Evolutionary conservation across 2,888 invertebrate genomes (phyloP), one percentile per base, ranked within the genome.

Genomic region (Apotomis betuletana): DNA sequence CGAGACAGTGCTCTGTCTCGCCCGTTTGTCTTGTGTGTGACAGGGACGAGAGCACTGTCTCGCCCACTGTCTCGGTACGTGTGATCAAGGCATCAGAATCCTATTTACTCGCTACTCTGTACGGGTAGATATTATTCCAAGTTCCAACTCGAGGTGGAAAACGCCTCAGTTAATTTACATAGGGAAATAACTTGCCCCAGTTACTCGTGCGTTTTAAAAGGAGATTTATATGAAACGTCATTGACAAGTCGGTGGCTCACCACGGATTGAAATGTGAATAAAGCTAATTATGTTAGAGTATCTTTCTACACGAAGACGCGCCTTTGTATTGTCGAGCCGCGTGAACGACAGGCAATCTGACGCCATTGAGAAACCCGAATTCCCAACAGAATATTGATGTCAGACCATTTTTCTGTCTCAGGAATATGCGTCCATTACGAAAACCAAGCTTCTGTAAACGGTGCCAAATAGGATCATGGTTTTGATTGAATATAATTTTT

Each of bases 321-420:
- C 51, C 51, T 51, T 67, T 59, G 49, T 38, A 15, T 44, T n/a
- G n/a, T 41, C 36, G 8, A 13, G 0, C n/a, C 5, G 38, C n/a
- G 3, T 61, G 36, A 15, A 59, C 38, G n/a, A n/a, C 27, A n/a
- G n/a, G 68, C 44, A 61, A 68, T 60, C 41, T 60, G 67, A 60
- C 36, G 10, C 54, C 54, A 46, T 61, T 62, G 5, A 62, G 36
- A 36, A 49, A 12, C 36, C 55, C 36, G 49, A 13, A 15, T 49
- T 51, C 12, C 44, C 0, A 38, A 12, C n/a, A 13, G 41, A 63
- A 55, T 63, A 52, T 69, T 57, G 54, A 55, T 55, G 46, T 10
- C 13, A 5, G 46, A 44, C 5, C 36, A 62, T 61, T 27, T 54
- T 62, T 51, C 51, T 15, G 41, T 51, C 44, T 38, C 44, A 44